Percentiles rank a stretch among this genome's conserved stretches.
These are phyloP conservation scores for Melieria picta DNA, from an alignment of 2,888 invertebrate genomes.

Conservation along the genomic window DNA sequence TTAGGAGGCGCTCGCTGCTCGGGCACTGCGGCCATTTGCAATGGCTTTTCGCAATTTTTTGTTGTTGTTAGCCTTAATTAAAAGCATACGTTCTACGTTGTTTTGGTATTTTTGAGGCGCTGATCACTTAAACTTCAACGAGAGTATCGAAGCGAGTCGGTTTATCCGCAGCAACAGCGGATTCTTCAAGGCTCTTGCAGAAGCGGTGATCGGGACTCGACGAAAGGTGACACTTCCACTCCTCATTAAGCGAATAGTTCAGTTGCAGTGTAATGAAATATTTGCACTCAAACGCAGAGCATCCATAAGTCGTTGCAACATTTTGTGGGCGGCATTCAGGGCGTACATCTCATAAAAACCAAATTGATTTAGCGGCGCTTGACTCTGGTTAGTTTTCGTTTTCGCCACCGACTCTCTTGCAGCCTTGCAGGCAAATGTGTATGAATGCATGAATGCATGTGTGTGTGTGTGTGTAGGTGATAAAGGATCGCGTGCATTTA, in stretches of 20 bases:
- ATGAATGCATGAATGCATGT: neutral
- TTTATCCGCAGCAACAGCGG: too few species aligned
- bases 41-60: neutral
- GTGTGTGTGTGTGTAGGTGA: neutral
- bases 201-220: too few species aligned
- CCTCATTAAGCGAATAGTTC: too few species aligned
- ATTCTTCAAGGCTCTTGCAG: too few species aligned
- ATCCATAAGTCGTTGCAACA: slow-evolving; percentile 5
- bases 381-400: neutral
- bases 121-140: too few species aligned
- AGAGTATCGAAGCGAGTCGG: too few species aligned
- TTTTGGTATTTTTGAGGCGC: too few species aligned
- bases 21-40: neutral
- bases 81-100: neutral
- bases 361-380: slow-evolving; percentile 1
- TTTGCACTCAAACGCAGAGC: neutral
- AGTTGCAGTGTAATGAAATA: too few species aligned
- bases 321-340: neutral
- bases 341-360: neutral
- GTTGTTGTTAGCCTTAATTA: neutral
- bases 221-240: too few species aligned
- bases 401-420: neutral
- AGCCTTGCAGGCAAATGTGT: neutral
- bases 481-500: slow-evolving; percentile 12
- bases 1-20: slow-evolving; percentile 19